Evolutionary conservation across 2,797 vertebrate species (phyloP).

Genomic region (Otolemur crassicaudatus): DNA sequence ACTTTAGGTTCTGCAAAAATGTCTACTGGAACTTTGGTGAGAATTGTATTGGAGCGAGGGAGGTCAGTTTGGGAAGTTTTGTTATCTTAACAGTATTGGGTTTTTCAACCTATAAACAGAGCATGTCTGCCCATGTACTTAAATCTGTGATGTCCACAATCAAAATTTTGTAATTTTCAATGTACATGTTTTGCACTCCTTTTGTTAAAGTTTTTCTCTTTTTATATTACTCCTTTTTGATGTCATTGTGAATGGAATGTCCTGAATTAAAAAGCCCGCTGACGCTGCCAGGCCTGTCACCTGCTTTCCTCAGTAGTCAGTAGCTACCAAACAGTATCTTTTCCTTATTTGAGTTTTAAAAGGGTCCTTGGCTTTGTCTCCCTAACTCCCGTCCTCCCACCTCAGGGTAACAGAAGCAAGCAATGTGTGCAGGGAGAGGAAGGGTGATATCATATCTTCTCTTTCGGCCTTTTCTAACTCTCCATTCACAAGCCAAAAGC

Average conservation of each 20-base stretch:
- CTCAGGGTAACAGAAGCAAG: neutral
- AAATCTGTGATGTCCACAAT: neutral
- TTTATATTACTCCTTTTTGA: neutral
- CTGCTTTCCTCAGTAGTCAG: neutral
- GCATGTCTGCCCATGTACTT: neutral
- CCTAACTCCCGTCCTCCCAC: neutral
- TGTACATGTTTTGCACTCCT: neutral
- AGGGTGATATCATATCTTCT: too few relatives aligned
- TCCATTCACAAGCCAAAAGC: neutral
- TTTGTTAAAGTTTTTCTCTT: neutral
- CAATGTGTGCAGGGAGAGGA: neutral
- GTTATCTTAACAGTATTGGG: neutral
- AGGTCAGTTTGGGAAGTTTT: neutral
- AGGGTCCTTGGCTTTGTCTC: neutral
- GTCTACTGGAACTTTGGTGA: neutral
- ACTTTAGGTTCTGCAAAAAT: neutral
- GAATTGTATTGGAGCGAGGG: neutral
- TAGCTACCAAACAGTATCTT: neutral
- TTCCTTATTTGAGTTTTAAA: neutral
- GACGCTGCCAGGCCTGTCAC: neutral
- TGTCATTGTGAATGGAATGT: neutral
- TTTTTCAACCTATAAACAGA: neutral
- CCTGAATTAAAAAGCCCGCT: neutral
- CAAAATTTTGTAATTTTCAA: neutral
- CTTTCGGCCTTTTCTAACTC: neutral